Evolutionary conservation across 2,113 vertebrate genomes (phyloP), one percentile per base, ranked within the genome.

Genomic region (Microcebus murinus): DNA sequence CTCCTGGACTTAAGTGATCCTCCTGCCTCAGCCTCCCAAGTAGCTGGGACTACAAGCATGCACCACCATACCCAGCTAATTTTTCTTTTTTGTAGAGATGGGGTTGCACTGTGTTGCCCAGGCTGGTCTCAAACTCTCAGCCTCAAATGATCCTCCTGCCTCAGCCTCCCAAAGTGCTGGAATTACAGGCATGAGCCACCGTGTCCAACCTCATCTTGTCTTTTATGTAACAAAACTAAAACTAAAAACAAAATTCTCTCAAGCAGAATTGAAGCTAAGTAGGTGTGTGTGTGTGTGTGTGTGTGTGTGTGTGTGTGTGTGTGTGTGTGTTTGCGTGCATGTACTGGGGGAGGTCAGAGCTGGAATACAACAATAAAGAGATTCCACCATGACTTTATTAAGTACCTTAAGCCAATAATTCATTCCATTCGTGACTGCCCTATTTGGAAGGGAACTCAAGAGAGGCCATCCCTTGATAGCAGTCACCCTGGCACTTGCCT

Each of bases 191-290:
- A 63, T 12, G 25, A 27, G 25, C 25, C 59, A 63, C 59, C 29
- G 59, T 25, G 9, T 63, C 59, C 11, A 27, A 25, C 59, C 59
- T 63, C 25, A 29, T 63, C 59, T 63, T 63, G 59, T 4, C 10
- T 63, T 63, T 67, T 57, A 45, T 34, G 6, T 55, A 91, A 86
- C 63, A 84, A 92, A 77, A 85, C 27, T 31, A n/a, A 92, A 96
- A 95, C 42, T 27, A 36, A 93, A 95, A 76, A 39, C 29, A 87
- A 83, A 61, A 65, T 29, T 52, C n/a, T 88, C 21, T 87, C 65
- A 34, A 73, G 2, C 20, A 59, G 59, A 93, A 71, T 42, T 23
- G 23, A 96, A 77, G 36, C 42, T 25, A 39, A 21, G 14, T 14
- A 77, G 13, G 25, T 2, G 39, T 48, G 11, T 50, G 12, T 67